Evolutionary conservation across 2,888 invertebrate genomes (phyloP).

Genomic region (Coelogynopora nodosa): DNA sequence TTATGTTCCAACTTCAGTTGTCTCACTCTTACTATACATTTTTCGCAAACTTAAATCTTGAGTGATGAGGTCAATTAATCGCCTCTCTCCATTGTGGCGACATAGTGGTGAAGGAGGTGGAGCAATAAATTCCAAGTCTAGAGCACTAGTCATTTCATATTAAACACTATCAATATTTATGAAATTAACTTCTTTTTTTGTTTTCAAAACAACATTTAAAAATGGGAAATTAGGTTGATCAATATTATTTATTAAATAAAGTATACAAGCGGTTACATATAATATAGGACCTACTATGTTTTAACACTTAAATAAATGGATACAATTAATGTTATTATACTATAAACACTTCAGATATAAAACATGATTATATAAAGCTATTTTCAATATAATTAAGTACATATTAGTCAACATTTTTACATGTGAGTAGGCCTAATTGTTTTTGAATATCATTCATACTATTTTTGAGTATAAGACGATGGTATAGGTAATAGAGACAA

Average conservation of each 20-base stretch:
- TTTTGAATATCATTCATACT: constrained; percentile 13
- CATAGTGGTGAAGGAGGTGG: neutral
- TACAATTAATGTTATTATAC: neutral
- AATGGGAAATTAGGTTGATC: neutral
- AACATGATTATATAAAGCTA: neutral
- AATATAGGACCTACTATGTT: too few relatives aligned
- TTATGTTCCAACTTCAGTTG: neutral
- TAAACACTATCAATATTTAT: neutral
- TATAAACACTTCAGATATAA: too few relatives aligned
- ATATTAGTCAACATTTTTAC: neutral
- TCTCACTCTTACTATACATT: neutral
- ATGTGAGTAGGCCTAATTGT: constrained; percentile 31
- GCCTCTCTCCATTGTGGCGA: neutral
- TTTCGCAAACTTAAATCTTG: too few relatives aligned
- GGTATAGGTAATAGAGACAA: neutral
- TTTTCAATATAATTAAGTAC: neutral
- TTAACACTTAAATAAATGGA: too few relatives aligned
- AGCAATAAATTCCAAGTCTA: neutral
- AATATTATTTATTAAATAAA: neutral
- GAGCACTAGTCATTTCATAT: neutral
- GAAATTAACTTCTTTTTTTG: too few relatives aligned
- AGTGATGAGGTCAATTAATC: neutral
- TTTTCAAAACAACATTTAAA: neutral
- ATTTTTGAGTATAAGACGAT: neutral
- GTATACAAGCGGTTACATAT: too few relatives aligned